These are phyloP conservation scores for Bombus sibiricus DNA, from an alignment of 1,140 invertebrate genomes.

Conservation along the genomic window DNA sequence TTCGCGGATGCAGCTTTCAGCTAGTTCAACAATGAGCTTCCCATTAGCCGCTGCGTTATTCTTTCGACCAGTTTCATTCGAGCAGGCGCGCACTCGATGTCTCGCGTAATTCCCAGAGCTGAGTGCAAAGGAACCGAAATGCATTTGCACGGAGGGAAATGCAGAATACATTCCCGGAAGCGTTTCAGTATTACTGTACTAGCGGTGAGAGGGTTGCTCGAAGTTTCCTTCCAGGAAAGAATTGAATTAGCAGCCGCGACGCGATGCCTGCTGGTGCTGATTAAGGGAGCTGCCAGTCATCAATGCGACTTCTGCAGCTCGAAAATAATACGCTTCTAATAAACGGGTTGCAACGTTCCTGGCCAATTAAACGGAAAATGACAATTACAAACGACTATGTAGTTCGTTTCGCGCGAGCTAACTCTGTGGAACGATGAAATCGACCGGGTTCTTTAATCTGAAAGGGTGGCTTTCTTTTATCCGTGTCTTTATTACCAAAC, in stretches of 20 bases:
- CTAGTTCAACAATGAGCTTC: background rate
- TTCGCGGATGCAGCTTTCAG: background rate
- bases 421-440: background rate
- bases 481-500: no score
- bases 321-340: slow-evolving; percentile 20
- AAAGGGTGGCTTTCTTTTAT: background rate
- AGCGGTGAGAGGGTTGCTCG: no score
- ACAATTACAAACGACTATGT: background rate
- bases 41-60: background rate
- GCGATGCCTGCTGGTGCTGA: background rate
- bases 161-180: slow-evolving; percentile 7
- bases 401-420: no score
- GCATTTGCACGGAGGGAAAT: background rate
- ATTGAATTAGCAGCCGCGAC: slow-evolving; percentile 32
- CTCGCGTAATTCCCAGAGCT: background rate
- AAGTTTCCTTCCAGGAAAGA: slow-evolving; percentile 29
- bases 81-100: background rate
- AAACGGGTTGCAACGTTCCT: background rate
- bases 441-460: background rate
- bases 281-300: slow-evolving; percentile 9
- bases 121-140: background rate
- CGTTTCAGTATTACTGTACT: background rate
- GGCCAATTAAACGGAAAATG: background rate
- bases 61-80: background rate
- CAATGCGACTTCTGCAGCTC: background rate